These are phyloP conservation scores for Paelopatides confundens DNA, from an alignment of 53 echinoderm and acorn worm species.

Conservation along the genomic window DNA sequence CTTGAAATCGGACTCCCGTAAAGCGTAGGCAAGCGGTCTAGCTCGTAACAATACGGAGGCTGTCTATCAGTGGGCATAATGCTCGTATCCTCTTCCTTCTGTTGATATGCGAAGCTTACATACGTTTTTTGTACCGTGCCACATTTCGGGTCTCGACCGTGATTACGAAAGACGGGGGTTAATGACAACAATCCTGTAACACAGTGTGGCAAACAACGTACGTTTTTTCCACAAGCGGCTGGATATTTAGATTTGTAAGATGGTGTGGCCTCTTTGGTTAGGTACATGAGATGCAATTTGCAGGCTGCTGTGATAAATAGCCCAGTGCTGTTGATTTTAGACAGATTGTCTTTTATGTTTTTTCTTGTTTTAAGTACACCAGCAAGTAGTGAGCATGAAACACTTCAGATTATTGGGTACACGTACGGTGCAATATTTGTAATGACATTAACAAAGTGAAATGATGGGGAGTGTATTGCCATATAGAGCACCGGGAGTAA, in stretches of 20 bases:
- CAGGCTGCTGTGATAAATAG: slow-evolving; percentile 42
- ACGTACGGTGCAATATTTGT: background rate
- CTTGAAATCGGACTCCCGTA: slow-evolving; percentile 33
- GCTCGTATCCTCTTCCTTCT: background rate
- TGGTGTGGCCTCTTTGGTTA: slow-evolving; percentile 4
- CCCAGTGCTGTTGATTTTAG: slow-evolving; percentile 8
- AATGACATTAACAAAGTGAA: background rate
- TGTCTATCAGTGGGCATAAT: slow-evolving; percentile 9
- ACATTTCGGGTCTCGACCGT: no score
- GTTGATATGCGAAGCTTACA: no score
- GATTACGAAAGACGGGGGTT: no score
- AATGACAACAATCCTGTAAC: background rate
- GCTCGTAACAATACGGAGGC: background rate
- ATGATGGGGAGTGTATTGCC: background rate
- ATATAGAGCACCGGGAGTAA: background rate
- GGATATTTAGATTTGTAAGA: slow-evolving; percentile 4
- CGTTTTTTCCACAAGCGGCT: no score
- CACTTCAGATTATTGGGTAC: background rate
- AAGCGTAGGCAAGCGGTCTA: slow-evolving; percentile 24
- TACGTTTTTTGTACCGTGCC: no score
- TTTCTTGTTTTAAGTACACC: slow-evolving; percentile 14
- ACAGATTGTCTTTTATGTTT: background rate
- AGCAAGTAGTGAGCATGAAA: background rate
- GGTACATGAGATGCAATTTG: slow-evolving; percentile 29
- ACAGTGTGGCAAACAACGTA: no score